Evolutionary conservation across 2,797 vertebrate genomes (phyloP).

Genomic region (Brachymystax lenok): DNA sequence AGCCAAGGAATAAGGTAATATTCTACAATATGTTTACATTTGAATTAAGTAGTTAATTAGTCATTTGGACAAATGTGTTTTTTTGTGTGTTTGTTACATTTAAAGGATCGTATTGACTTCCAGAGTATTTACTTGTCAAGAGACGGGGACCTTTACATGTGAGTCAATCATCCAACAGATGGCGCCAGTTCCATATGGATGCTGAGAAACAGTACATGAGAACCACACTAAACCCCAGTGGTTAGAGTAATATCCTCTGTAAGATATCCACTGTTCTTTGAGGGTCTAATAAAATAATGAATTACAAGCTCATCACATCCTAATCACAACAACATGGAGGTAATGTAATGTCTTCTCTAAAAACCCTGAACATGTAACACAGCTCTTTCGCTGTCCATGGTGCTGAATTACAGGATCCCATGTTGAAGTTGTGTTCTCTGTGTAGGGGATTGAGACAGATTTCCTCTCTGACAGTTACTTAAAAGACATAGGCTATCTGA

Average conservation of each 20-base stretch:
- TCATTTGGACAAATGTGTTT: neutral
- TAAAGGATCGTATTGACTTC: neutral
- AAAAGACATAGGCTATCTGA: constrained; percentile 48
- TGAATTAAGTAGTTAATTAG: neutral
- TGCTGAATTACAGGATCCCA: constrained; percentile 1
- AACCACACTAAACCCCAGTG: neutral
- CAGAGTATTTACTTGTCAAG: constrained; percentile 2
- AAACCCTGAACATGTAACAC: neutral
- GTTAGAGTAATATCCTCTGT: neutral
- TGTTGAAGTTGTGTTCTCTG: constrained; percentile 17
- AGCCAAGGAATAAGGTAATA: neutral
- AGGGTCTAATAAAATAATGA: neutral
- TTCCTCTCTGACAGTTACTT: constrained; percentile 38
- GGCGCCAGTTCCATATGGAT: constrained; percentile 60
- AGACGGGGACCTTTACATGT: constrained; percentile 5
- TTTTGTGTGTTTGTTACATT: neutral
- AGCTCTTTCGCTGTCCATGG: constrained; percentile 2
- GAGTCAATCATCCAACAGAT: constrained; percentile 62
- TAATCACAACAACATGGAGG: constrained; percentile 2
- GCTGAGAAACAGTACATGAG: constrained; percentile 23
- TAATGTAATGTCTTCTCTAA: constrained; percentile 15
- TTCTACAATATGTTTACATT: neutral
- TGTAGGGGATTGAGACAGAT: constrained; percentile 20
- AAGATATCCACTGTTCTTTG: neutral
- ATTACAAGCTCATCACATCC: neutral